Evolutionary conservation across 1,140 invertebrate species (phyloP).

Genomic region (Wiebesia pumilae): DNA sequence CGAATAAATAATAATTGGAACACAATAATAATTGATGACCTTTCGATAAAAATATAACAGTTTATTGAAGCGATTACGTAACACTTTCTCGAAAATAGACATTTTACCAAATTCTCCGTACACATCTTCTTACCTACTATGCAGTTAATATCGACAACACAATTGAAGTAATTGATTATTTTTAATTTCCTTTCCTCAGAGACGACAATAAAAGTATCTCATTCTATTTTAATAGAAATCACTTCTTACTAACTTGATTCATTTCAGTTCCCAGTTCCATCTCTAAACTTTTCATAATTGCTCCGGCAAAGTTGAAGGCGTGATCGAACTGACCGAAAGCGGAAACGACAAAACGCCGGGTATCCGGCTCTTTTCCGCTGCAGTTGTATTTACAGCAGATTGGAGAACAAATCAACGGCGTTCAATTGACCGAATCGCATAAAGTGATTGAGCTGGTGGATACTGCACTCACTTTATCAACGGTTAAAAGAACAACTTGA

Average conservation of each 20-base stretch:
- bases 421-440: neutral
- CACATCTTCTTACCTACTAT: too few relatives aligned
- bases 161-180: too few relatives aligned
- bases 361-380: neutral
- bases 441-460: neutral
- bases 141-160: too few relatives aligned
- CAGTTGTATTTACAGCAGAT: neutral
- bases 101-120: too few relatives aligned
- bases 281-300: constrained; percentile 4
- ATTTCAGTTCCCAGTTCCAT: neutral
- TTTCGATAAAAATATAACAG: too few relatives aligned
- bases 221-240: neutral
- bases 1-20: too few relatives aligned
- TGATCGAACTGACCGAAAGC: neutral
- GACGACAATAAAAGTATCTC: neutral
- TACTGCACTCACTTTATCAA: too few relatives aligned
- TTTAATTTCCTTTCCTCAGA: too few relatives aligned
- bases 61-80: too few relatives aligned
- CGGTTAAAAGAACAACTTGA: too few relatives aligned
- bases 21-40: too few relatives aligned
- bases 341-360: neutral
- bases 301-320: neutral
- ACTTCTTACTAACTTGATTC: neutral
- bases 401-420: neutral
- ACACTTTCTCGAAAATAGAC: too few relatives aligned